These are phyloP conservation scores for Frieseomelitta varia DNA, from an alignment of 1,140 invertebrate genomes.

Conservation along the genomic window DNA sequence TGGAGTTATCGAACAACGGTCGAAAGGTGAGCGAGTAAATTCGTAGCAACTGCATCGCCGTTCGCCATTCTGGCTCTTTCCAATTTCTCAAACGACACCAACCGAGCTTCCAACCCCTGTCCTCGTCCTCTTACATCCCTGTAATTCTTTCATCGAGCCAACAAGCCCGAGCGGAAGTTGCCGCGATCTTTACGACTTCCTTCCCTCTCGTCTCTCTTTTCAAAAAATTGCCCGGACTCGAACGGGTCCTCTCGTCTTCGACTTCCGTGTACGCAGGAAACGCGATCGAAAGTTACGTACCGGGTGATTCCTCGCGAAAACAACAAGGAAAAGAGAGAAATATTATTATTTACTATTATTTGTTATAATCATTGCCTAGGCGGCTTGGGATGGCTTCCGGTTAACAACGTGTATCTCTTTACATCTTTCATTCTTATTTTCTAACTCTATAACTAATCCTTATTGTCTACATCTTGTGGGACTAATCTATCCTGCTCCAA, in stretches of 20 bases:
- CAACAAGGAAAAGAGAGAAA: too few species aligned
- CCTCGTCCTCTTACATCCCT: not conserved
- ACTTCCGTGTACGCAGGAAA: too few species aligned
- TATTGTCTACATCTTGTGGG: too few species aligned
- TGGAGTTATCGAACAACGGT: constrained; percentile 35
- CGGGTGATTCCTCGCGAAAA: too few species aligned
- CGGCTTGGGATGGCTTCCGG: too few species aligned
- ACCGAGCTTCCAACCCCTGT: not conserved
- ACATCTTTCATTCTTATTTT: too few species aligned
- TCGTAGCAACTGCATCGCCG: constrained; percentile 31
- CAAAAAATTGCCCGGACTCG: not conserved
- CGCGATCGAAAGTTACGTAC: too few species aligned
- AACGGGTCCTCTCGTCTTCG: not conserved
- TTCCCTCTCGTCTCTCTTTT: not conserved
- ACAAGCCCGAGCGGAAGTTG: constrained; percentile 14
- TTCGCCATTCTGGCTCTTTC: constrained; percentile 15
- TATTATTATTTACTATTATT: too few species aligned
- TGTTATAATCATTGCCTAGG: too few species aligned
- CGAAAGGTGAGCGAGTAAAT: constrained; percentile 37
- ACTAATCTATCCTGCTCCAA: too few species aligned
- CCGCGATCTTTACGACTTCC: constrained; percentile 32
- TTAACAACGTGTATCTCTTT: too few species aligned
- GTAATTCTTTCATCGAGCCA: constrained; percentile 48
- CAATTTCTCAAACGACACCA: constrained; percentile 47
- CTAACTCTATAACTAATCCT: too few species aligned